Base-by-base conservation (phyloP, 2,113 vertebrate genomes). In the Corapipo altera region DNA sequence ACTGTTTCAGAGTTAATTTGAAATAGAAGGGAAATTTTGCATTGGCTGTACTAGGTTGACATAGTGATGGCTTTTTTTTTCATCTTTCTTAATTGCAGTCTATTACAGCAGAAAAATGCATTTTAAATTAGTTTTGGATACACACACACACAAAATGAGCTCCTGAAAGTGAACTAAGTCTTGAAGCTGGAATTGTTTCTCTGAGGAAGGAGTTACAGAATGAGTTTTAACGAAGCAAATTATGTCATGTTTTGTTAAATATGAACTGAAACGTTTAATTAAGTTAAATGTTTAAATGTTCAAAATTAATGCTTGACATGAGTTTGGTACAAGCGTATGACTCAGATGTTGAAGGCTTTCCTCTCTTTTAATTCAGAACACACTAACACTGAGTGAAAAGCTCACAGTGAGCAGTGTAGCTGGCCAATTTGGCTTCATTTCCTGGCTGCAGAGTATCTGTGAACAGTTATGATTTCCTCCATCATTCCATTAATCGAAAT, bases 261-360 rank as follows among this genome's bases (percentile, higher is more conserved):
- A 66, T 8, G 11, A 95, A 84, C 61, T 15, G 48, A 91, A 88
- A 86, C 17, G 5, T 77, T 90, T 86, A 15, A 88, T 95, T 90
- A 90, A 72, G 72, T 85, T 82, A 91, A 86, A 57, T 44, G 35
- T 28, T 51, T 92, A 55, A 95, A 96, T 44, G n/a, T 32, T 51
- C 91, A 55, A 93, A 96, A 97, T 97, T 96, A 76, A 79, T 48
- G 67, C 96, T 91, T 81, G 89, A 95, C 97, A 98, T 98, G 94
- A 91, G 86, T 95, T 95, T 95, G 59, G 92, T 98, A 91, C 83
- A 86, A 98, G 95, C 98, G 96, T 95, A 97, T 97, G 96, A 97
- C 96, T 98, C 97, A 89, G 51, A 82, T 81, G 64, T 64, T 77
- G 70, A 86, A 94, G 88, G 37, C n/a, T 86, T 77, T 88, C 41